Conservation (phyloP, 2,797 vertebrate species). For the Rhabdomys pumilio region DNA sequence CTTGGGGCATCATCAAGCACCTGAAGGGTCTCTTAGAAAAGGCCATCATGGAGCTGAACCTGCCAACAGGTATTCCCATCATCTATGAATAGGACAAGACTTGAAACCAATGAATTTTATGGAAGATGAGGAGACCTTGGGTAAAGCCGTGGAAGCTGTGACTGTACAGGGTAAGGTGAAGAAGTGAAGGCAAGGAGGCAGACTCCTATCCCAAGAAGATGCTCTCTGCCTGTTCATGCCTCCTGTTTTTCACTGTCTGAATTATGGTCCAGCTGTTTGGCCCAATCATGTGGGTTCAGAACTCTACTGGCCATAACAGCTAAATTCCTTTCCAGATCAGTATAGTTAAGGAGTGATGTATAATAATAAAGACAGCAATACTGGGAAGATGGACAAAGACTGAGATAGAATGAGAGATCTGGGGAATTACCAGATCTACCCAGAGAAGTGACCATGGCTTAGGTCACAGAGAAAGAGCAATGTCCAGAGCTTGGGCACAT, state of each 20-base stretch:
- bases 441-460: neutral
- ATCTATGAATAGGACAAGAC: neutral
- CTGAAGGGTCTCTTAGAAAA: neutral
- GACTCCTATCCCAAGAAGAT: neutral
- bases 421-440: neutral
- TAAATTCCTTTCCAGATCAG: no score
- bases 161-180: neutral
- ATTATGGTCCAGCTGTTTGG: no score
- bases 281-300: no score
- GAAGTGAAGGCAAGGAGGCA: neutral
- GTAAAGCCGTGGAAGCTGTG: neutral
- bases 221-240: neutral
- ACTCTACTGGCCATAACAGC: no score
- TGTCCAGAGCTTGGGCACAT: neutral
- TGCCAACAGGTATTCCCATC: neutral
- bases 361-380: no score
- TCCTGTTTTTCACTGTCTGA: no score
- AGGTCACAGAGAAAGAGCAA: neutral
- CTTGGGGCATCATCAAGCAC: constrained; percentile 78
- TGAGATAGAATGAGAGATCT: neutral
- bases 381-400: neutral
- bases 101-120: neutral
- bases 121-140: neutral
- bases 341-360: no score
- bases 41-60: neutral